These are phyloP conservation scores for Mesoligia furuncula DNA, from an alignment of 2,888 invertebrate genomes.

Conservation along the genomic window DNA sequence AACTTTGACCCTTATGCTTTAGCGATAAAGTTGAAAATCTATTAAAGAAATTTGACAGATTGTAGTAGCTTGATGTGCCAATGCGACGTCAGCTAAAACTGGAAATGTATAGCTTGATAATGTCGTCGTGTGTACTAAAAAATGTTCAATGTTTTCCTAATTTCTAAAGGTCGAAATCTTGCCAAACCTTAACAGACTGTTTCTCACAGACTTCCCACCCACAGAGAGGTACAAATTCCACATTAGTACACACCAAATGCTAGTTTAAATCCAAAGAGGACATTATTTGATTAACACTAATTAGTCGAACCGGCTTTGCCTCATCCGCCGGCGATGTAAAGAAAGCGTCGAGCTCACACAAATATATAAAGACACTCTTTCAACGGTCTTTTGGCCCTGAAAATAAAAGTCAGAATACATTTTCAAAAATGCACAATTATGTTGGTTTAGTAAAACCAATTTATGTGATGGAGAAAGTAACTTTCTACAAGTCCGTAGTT, in stretches of 20 bases:
- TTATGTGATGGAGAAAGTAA: conserved; percentile 80
- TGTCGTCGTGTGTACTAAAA: too few species aligned
- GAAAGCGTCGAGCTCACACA: conserved; percentile 72
- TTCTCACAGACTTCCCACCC: conserved; percentile 41
- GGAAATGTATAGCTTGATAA: too few species aligned
- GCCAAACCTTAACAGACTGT: conserved; percentile 20
- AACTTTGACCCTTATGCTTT: too few species aligned
- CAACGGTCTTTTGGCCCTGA: conserved; percentile 56
- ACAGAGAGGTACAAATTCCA: conserved; percentile 54
- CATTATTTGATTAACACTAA: conserved; percentile 90
- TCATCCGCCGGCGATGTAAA: conserved; percentile 75
- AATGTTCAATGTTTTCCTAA: background rate
- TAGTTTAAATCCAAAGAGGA: conserved; percentile 81
- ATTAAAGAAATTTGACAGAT: too few species aligned
- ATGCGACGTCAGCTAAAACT: too few species aligned
- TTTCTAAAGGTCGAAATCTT: background rate
- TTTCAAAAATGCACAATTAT: conserved; percentile 42
- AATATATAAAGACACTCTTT: conserved; percentile 16
- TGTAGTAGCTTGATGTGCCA: too few species aligned
- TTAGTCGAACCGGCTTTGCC: conserved; percentile 86
- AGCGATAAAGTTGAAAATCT: too few species aligned
- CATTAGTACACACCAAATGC: conserved; percentile 76
- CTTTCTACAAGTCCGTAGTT: conserved; percentile 74
- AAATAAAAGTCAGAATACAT: conserved; percentile 63
- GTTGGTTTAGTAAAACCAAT: conserved; percentile 72